These are phyloP conservation scores for Zele albiditarsus DNA, from an alignment of 2,888 invertebrate species.

Conservation along the genomic window DNA sequence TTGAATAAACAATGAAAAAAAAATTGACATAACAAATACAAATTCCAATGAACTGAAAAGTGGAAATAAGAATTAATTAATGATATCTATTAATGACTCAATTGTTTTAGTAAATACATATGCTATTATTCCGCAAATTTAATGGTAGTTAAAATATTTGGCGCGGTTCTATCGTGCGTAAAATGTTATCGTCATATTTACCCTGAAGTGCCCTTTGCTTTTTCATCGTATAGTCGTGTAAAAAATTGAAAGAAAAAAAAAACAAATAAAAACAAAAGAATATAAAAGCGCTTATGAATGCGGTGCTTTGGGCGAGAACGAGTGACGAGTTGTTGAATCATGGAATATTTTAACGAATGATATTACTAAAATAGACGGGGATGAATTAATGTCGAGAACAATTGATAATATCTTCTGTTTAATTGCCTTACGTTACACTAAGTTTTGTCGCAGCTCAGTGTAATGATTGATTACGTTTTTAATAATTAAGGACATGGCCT, in stretches of 20 bases:
- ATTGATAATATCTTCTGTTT: background rate
- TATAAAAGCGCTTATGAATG: constrained; percentile 17
- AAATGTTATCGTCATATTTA: constrained; percentile 60
- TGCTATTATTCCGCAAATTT: constrained; percentile 36
- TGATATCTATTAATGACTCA: constrained; percentile 11
- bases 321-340: constrained; percentile 15
- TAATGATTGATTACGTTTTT: constrained; percentile 43
- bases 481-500: constrained; percentile 44
- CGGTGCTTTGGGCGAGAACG: constrained; percentile 36
- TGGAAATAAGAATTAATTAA: constrained; percentile 47
- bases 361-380: background rate
- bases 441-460: constrained; percentile 41
- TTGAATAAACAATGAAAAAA: constrained; percentile 11
- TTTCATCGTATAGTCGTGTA: constrained; percentile 49
- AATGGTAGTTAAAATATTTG: constrained; percentile 27
- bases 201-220: constrained; percentile 59
- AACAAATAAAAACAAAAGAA: background rate
- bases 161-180: constrained; percentile 43
- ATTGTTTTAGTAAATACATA: constrained; percentile 46
- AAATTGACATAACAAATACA: background rate
- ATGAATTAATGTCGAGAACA: background rate
- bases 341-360: constrained; percentile 1
- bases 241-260: constrained; percentile 24
- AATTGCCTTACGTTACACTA: constrained; percentile 16
- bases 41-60: constrained; percentile 49